Evolutionary conservation across 2,888 invertebrate species (phyloP), one percentile per base, ranked within the genome.

Genomic region (Hydrotaea cyrtoneurina): DNA sequence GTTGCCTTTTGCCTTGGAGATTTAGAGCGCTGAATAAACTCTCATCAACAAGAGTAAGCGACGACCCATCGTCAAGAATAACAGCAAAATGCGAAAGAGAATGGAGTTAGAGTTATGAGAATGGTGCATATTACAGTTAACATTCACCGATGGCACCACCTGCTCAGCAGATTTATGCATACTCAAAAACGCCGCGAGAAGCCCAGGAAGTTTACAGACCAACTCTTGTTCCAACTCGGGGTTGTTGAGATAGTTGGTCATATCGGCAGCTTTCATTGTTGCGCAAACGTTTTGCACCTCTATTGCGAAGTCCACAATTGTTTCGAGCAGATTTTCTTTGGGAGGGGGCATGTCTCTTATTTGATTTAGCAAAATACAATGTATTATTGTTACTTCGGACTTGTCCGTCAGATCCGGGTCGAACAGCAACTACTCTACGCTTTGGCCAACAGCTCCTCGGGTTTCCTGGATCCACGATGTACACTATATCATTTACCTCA

Each of bases 61-160:
- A 69, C 13, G 59, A 69, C 1, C 59, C 55, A 31, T 62, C 57
- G 11, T 76, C 59, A 66, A 86, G 71, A 7, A 80, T 80, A 13
- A 86, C 81, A 86, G 86, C 17, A 86, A 43, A 15, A 85, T 80
- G 71, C 78, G 79, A 31, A 86, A 86, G 11, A 83, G 26, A 69
- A 72, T 79, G 31, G 64, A 39, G 1, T 77, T 72, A 39, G 23
- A 39, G 2, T 46, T 19, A 19, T 26, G 19, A 13, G 57, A 53
- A 26, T 39, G 53, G 21, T 72, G 39, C 10, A 50, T 55, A 72
- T 55, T 21, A 72, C 21, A 72, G 19, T 72, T 72, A 36, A 31
- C 39, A 72, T 55, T 72, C 53, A 55, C 55, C 71, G 46, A 46
- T 15, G 50, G 31, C 36, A 21, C 36, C 26, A 43, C 19, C 21